Base-by-base conservation (phyloP, 2,797 vertebrate species). In the Eospalax fontanierii region DNA sequence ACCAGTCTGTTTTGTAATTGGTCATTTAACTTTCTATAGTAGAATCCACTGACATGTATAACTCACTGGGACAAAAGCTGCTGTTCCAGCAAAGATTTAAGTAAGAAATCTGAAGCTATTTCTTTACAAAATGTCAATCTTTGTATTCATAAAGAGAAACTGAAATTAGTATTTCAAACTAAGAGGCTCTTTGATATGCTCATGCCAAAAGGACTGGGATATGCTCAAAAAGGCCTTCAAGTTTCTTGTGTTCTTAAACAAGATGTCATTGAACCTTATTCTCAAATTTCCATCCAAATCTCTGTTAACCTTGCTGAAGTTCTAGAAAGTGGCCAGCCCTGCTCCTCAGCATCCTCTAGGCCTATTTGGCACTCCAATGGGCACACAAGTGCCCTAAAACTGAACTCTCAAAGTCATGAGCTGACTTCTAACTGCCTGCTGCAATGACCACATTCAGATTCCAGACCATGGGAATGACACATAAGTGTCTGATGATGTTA, bases 121-220 rank as follows among this genome's bases (percentile, higher is more conserved):
- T 63, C 80, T 95, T 38, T 91, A 79, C 35, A 89, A 89, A 96
- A 90, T 79, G 30, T 87, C 83, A 30, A 70, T 40, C 19, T 93
- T 46, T 33, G 87, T 87, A 70, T 66, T 87, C 63, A 22, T 66
- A 50, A 89, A 83, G 35, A 85, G 92, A 87, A 92, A 66, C 16
- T 86, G 81, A 86, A 87, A 80, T 85, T 30, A 90, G 63, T 63
- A 95, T 84, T 93, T 87, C 61, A 96, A 95, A 92, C 30, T 19
- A 85, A 85, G 30, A 80, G 38, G 2, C 24, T 86, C 43, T 19
- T 93, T 83, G 70, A n/a, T 50, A 76, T 59, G 18, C 76, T 87
- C 33, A 43, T 82, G 61, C 38, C 84, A 74, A 93, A 93, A 94
- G 86, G 33, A 92, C 78, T 86, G 50, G 50, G 38, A 92, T 14